Base-by-base conservation (phyloP, 1,140 invertebrate species). In the Brachionus angularis region DNA sequence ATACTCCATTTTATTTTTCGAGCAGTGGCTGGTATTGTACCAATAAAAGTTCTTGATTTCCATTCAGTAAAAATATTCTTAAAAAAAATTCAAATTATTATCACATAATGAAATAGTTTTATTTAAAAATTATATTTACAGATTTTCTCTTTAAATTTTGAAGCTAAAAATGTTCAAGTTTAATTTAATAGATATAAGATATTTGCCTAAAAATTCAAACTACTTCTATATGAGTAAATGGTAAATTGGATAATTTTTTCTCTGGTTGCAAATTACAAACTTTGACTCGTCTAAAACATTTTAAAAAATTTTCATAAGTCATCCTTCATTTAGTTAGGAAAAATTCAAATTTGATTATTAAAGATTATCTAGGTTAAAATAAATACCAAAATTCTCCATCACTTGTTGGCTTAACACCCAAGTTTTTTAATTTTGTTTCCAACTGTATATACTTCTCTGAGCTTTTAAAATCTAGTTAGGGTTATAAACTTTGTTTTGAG, bases 301-400 rank as follows among this genome's bases (percentile, higher is more conserved):
- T 67, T 7, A 67, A 21, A 47, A 67, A 67, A 25, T 33, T 67
- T 50, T 67, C 62, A 34, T 47, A 67, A 16, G 62, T 47, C 62
- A 67, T 67, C 62, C 62, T 67, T 47, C 14, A 16, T 4, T 21
- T 1, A 21, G 16, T 1, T n/a, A 21, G 33, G 25, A 27, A 18
- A 21, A 16, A 23, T 29, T 18, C 10, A 18, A 47, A 18, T 29
- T 25, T n/a, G n/a, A n/a, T n/a, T n/a, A 16, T 46, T 29, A 8
- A 10, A 23, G n/a, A 12, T 33, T 21, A 55, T 16, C 29, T 33
- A 3, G 0, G 21, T 4, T 34, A 3, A 34, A 14, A 12, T 23
- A 8, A n/a, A 21, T 67, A 67, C 62, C 62, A 67, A 67, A 67
- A 67, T 31, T 67, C 62, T 8, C 62, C 62, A 67, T 47, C 62